Conservation (phyloP, 2,888 invertebrate species). For the Pyrochroa serraticornis region DNA sequence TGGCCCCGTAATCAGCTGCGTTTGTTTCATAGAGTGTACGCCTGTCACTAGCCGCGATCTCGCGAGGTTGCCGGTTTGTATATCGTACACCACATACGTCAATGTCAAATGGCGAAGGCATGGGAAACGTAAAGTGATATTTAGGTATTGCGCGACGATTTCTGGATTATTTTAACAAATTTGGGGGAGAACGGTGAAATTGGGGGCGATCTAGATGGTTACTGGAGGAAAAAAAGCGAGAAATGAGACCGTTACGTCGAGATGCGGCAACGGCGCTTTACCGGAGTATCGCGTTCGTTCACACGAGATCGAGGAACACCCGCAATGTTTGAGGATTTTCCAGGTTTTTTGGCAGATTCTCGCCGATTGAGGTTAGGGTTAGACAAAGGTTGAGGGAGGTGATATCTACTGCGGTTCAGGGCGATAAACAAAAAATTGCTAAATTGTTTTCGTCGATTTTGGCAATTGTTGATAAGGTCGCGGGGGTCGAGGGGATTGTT, state of each 20-base stretch:
- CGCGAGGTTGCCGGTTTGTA: constrained; percentile 46
- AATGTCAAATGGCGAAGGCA: constrained; percentile 44
- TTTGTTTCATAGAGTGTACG: constrained; percentile 46
- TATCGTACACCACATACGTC: constrained; percentile 39
- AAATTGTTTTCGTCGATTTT: background rate
- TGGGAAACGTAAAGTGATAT: constrained; percentile 30
- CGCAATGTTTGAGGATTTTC: constrained; percentile 42
- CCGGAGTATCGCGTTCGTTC: constrained; percentile 54
- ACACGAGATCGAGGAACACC: constrained; percentile 52
- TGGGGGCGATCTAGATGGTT: background rate
- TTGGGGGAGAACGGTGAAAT: too few relatives aligned
- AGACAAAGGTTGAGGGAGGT: background rate
- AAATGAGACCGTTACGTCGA: constrained; percentile 53
- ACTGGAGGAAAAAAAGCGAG: constrained; percentile 37
- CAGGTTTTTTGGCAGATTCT: background rate
- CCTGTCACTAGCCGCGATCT: constrained; percentile 47
- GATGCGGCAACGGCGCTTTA: constrained; percentile 50
- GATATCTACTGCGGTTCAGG: background rate
- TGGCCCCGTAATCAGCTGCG: constrained; percentile 37
- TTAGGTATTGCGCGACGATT: too few relatives aligned
- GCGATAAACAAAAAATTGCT: too few relatives aligned
- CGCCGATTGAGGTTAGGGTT: constrained; percentile 8
- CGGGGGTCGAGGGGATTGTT: constrained; percentile 9
- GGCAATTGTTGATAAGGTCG: constrained; percentile 13
- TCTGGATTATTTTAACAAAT: too few relatives aligned